Evolutionary conservation across 1,140 invertebrate genomes (phyloP).

Genomic region (Linepithema humile): DNA sequence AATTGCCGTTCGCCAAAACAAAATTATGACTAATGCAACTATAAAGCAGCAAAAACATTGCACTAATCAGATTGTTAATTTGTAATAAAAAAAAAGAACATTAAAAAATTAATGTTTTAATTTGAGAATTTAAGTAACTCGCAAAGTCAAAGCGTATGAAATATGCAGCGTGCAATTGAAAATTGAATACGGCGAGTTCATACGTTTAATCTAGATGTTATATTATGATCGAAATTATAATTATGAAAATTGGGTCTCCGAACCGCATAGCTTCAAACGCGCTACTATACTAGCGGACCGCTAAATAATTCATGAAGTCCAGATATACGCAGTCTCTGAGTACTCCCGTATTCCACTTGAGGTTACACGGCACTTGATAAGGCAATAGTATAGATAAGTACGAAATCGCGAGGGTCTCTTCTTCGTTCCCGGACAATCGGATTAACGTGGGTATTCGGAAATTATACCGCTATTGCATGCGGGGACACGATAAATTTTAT

Average conservation of each 20-base stretch:
- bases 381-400: slow-evolving; percentile 2
- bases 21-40: neutral
- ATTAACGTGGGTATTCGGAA: slow-evolving; percentile 38
- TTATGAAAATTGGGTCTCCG: slow-evolving; percentile 7
- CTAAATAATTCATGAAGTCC: slow-evolving; percentile 52
- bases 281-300: neutral
- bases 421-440: neutral
- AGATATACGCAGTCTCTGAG: neutral
- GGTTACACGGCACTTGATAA: slow-evolving; percentile 33
- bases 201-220: neutral
- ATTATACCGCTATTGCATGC: slow-evolving; percentile 25
- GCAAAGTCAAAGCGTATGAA: neutral
- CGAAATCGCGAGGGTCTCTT: neutral
- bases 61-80: neutral
- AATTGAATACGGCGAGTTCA: neutral
- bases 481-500: slow-evolving; percentile 47
- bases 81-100: neutral
- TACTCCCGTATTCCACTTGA: neutral
- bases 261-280: neutral
- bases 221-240: neutral
- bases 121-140: neutral
- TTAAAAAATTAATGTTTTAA: neutral
- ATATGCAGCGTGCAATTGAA: neutral
- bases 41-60: neutral
- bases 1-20: neutral